Percentiles rank a stretch among this genome's conserved stretches.
phyloP scores from a whole-genome alignment of 2,888 invertebrate species.

The Patella pellucida region DNA sequence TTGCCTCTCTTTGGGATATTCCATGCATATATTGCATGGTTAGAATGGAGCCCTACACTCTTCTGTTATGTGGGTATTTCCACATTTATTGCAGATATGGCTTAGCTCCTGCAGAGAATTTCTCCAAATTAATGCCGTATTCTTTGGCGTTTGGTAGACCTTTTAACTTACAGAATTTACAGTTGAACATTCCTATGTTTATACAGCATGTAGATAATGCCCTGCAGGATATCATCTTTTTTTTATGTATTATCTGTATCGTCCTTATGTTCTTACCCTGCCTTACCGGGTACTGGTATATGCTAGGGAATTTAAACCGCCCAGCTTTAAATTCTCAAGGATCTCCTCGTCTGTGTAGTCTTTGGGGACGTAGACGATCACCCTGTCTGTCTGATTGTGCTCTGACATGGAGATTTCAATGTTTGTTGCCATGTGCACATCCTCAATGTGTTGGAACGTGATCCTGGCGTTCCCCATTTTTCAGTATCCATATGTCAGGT shows the following conservation, averaged over 20 bases:
- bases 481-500: neutral
- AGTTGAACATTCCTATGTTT: neutral
- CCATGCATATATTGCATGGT: too few species aligned
- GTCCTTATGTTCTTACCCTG: neutral
- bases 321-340: too few species aligned
- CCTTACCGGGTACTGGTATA: neutral
- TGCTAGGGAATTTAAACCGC: neutral
- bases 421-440: neutral
- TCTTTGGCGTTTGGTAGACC: neutral
- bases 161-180: neutral
- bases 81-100: too few species aligned
- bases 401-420: neutral
- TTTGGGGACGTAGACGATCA: neutral
- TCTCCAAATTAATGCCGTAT: neutral
- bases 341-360: neutral
- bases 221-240: neutral
- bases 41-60: neutral
- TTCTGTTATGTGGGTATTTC: neutral
- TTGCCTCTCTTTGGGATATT: too few species aligned
- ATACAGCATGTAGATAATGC: neutral
- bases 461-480: neutral
- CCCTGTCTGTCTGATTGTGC: neutral
- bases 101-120: neutral
- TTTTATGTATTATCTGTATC: neutral
- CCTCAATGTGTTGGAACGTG: neutral